Percentiles rank a stretch among this genome's conserved stretches.
These are phyloP conservation scores for Lysandra coridon DNA, from an alignment of 2,888 invertebrate species.

Conservation along the genomic window DNA sequence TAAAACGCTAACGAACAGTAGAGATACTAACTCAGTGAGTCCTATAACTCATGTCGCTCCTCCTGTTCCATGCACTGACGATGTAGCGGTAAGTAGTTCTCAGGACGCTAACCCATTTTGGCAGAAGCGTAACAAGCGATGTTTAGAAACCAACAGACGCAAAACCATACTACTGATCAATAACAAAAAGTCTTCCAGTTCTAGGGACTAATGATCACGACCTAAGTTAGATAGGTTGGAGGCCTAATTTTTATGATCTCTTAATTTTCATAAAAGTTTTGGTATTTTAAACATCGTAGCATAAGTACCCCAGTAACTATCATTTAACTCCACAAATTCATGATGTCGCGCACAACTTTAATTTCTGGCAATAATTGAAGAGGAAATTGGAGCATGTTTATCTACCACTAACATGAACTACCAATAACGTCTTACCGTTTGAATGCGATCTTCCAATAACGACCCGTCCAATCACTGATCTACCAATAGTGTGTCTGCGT, in stretches of 20 bases:
- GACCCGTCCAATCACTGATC: neutral
- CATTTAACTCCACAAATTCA: conserved; percentile 5
- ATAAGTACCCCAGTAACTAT: conserved; percentile 27
- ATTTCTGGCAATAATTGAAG: neutral
- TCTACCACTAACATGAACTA: neutral
- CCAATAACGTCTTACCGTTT: neutral
- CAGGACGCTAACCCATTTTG: conserved; percentile 75
- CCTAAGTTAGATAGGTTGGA: conserved; percentile 55
- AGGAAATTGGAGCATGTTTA: neutral
- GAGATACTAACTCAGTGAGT: conserved; percentile 45
- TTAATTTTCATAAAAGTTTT: conserved; percentile 39
- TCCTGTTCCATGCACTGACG: conserved; percentile 53
- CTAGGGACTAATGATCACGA: conserved; percentile 46
- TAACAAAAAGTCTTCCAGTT: conserved; percentile 63
- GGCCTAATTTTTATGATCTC: conserved; percentile 63
- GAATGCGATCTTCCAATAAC: neutral
- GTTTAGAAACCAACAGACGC: conserved; percentile 71
- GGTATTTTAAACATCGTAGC: conserved; percentile 38
- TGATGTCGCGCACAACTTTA: neutral
- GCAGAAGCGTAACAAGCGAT: conserved; percentile 69
- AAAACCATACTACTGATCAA: conserved; percentile 77
- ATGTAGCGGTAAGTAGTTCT: conserved; percentile 65
- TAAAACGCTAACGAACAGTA: conserved; percentile 46
- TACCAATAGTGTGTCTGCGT: too few relatives aligned
- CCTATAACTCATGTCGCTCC: conserved; percentile 51